Base-by-base conservation (phyloP, 2,888 invertebrate genomes). In the Xylota sylvarum region DNA sequence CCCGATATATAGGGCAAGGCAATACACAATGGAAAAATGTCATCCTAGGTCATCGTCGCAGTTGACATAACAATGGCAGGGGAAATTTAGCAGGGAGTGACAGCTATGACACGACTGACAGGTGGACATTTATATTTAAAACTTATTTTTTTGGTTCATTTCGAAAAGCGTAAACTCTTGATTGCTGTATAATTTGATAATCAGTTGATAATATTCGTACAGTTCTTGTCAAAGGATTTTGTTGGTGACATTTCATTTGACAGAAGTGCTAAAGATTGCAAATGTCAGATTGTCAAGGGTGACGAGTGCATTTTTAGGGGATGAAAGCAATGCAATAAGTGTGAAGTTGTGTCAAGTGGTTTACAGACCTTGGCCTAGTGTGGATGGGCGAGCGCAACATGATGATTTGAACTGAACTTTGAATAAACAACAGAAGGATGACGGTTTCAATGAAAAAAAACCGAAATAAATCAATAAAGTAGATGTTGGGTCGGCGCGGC, bases 11-110 rank as follows among this genome's bases (percentile, higher is more conserved):
- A 82, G 82, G 86, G 48, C 86, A 86, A 86, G 86, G 82, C 73
- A 78, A 78, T 32, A 82, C 86, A 86, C 82, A 86, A 86, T 82
- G 77, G 48, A 82, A 86, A 86, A 73, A 62, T 82, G 86, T 77
- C 86, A 86, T 77, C 86, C 82, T 86, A 86, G 86, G 86, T 86
- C 86, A 86, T 82, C 86, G 73, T 86, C 78, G 73, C 43, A 67
- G 62, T 82, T 82, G 72, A 56, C 52, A 81, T 67, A 65, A 43
- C 81, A 81, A 77, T 67, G 77, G 52, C 77, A 82, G 62, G 73
- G 86, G 86, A 82, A 72, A 78, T 73, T 73, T 48, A 73, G n/a
- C 79, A 67, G 62, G 17, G 58, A 65, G 14, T 56, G 82, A 72
- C 70, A 64, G 82, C 23, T 23, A 9, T 14, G 9, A 30, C n/a